Percentiles rank a stretch among this genome's conserved stretches.
Conservation (phyloP, 1,140 invertebrate species). For the Drosophila mauritiana region DNA sequence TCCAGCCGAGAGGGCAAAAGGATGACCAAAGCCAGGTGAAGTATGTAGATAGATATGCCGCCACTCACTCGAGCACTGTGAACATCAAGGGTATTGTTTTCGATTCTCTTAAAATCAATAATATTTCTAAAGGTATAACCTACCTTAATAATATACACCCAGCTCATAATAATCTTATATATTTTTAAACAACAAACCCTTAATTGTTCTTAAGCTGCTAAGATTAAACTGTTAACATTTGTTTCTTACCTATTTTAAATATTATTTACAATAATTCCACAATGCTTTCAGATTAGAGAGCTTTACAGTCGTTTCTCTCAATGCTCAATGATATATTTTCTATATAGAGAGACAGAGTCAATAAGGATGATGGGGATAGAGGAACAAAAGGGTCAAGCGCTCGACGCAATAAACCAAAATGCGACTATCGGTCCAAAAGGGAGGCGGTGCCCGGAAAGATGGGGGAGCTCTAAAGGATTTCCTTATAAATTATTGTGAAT, state of each 20-base stretch:
- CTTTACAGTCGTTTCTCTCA: neutral
- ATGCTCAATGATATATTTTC: constrained; percentile 49
- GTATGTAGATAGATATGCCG: constrained; percentile 52
- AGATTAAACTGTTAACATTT: no score
- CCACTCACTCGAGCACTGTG: constrained; percentile 18
- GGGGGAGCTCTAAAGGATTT: constrained; percentile 64
- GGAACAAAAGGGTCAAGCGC: constrained; percentile 78
- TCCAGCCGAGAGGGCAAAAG: constrained; percentile 15
- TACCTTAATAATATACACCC: no score
- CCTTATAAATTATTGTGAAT: constrained; percentile 83
- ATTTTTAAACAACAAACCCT: no score
- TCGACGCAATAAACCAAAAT: constrained; percentile 68
- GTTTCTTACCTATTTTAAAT: no score
- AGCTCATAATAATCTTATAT: no score
- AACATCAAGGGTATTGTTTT: neutral
- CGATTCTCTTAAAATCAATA: neutral
- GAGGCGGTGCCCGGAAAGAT: constrained; percentile 30
- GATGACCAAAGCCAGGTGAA: constrained; percentile 46
- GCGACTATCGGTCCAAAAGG: constrained; percentile 46
- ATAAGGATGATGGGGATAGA: constrained; percentile 64
- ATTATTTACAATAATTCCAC: no score
- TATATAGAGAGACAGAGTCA: constrained; percentile 58
- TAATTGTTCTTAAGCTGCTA: no score
- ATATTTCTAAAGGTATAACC: no score
- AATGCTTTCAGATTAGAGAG: no score